Evolutionary conservation across 2,797 vertebrate species (phyloP).

Genomic region (Gadopsis marmoratus): DNA sequence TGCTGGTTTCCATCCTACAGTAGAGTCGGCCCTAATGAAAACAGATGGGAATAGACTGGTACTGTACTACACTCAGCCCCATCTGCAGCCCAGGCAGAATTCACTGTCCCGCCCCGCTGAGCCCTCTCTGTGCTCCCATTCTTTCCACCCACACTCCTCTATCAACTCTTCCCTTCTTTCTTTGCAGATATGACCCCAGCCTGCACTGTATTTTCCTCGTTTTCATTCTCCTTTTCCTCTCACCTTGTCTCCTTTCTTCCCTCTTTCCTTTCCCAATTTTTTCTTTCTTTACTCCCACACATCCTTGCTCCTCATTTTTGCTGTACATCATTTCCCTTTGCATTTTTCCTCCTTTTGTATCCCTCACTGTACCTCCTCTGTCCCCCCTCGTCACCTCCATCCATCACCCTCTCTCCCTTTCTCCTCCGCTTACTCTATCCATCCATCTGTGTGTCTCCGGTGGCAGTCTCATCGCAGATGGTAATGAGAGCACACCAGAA

Average conservation of each 20-base stretch:
- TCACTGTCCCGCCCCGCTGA: conserved; percentile 35
- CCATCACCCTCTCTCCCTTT: conserved; percentile 48
- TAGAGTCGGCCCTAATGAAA: conserved; percentile 67
- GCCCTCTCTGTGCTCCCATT: conserved; percentile 44
- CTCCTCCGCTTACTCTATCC: conserved; percentile 42
- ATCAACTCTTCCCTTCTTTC: conserved; percentile 24
- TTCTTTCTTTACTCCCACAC: not conserved
- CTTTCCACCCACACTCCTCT: conserved; percentile 62
- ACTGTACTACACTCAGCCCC: conserved; percentile 49
- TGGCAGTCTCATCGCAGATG: conserved; percentile 67
- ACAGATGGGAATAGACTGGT: conserved; percentile 75
- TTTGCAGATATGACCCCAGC: conserved; percentile 26
- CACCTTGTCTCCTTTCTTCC: not conserved
- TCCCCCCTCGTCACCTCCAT: conserved; percentile 25
- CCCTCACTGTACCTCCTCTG: conserved; percentile 11
- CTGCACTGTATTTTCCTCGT: not conserved
- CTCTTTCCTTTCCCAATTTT: not conserved
- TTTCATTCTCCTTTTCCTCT: conserved; percentile 1
- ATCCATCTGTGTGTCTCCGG: conserved; percentile 71
- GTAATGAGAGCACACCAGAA: conserved; percentile 65
- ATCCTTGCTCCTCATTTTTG: not conserved
- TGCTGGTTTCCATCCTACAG: conserved; percentile 43
- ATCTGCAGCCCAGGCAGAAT: conserved; percentile 61
- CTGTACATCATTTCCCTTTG: not conserved
- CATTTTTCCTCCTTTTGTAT: not conserved